phyloP scores from a whole-genome alignment of 64 coral and sea anemone genomes.

The Trachythela sp. region DNA sequence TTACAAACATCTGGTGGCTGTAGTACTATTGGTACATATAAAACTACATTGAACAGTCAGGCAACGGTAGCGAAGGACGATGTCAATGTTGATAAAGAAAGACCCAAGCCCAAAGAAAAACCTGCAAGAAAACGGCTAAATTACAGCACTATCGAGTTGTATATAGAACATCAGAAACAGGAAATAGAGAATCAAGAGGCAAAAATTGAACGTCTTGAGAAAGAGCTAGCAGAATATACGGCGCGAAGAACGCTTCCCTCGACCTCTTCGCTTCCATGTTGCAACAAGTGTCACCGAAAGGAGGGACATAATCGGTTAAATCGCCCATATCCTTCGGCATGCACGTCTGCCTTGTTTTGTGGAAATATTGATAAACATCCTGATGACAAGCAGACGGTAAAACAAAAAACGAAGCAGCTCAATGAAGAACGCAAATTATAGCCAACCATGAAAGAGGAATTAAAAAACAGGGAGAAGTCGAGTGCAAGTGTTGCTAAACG shows the following conservation, averaged over 20 bases:
- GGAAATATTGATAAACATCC: not conserved
- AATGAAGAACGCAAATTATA: not conserved
- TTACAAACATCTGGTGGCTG: no score
- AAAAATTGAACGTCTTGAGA: not conserved
- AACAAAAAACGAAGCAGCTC: not conserved
- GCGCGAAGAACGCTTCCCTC: not conserved
- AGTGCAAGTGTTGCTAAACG: not conserved
- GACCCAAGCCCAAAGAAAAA: not conserved
- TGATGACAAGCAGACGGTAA: not conserved
- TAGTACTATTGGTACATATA: no score
- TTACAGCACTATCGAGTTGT: not conserved
- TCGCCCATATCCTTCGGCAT: not conserved
- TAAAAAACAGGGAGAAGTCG: not conserved
- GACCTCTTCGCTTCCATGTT: not conserved
- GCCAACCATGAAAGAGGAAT: not conserved
- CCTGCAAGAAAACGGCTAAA: not conserved
- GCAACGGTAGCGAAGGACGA: no score
- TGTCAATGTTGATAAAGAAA: no score
- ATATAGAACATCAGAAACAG: not conserved
- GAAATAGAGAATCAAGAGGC: slow-evolving; percentile 1
- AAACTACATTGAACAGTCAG: no score
- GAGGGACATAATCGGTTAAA: slow-evolving; percentile 45
- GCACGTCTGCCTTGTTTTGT: not conserved
- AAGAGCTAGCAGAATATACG: not conserved
- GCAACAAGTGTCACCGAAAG: slow-evolving; percentile 22